phyloP scores from a whole-genome alignment of 1,140 invertebrate genomes.

The Zaprionus taronus region DNA sequence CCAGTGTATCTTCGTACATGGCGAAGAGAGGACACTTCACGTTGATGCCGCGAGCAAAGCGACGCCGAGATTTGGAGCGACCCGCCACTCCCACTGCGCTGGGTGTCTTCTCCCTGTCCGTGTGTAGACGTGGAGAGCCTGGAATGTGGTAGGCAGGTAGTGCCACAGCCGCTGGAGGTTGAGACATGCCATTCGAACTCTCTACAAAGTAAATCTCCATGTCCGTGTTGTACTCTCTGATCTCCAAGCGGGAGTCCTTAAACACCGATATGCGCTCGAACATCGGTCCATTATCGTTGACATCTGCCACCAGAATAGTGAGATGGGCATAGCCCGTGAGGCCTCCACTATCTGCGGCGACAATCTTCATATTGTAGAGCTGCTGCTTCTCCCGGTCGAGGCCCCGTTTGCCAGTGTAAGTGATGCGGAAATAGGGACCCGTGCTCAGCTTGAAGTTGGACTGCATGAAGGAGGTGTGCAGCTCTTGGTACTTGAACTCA shows the following conservation, averaged over 20 bases:
- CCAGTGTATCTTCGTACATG: conserved; percentile 91
- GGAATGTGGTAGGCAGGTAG: conserved; percentile 75
- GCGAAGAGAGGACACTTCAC: conserved; percentile 86
- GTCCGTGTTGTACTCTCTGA: conserved; percentile 86
- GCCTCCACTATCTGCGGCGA: conserved; percentile 91
- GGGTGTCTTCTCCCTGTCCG: conserved; percentile 38
- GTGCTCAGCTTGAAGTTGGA: conserved; percentile 65
- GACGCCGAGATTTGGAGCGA: conserved; percentile 55
- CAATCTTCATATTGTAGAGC: conserved; percentile 88
- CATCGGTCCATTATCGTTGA: conserved; percentile 93
- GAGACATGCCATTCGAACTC: conserved; percentile 55
- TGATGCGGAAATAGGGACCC: conserved; percentile 73
- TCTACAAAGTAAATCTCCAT: conserved; percentile 86
- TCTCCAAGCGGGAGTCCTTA: conserved; percentile 87
- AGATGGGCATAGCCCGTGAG: conserved; percentile 89
- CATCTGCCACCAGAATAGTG: conserved; percentile 90
- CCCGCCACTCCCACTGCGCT: conserved; percentile 19
- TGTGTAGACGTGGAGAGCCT: conserved; percentile 65
- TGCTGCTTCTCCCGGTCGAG: conserved; percentile 91
- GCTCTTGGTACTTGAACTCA: conserved; percentile 80
- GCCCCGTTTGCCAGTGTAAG: conserved; percentile 85
- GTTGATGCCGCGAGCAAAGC: conserved; percentile 36
- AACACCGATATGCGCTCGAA: conserved; percentile 89
- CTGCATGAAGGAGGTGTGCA: conserved; percentile 76
- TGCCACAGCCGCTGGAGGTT: conserved; percentile 72